These are phyloP conservation scores for Tympanuchus pallidicinctus DNA, from an alignment of 2,113 vertebrate genomes.

Conservation along the genomic window DNA sequence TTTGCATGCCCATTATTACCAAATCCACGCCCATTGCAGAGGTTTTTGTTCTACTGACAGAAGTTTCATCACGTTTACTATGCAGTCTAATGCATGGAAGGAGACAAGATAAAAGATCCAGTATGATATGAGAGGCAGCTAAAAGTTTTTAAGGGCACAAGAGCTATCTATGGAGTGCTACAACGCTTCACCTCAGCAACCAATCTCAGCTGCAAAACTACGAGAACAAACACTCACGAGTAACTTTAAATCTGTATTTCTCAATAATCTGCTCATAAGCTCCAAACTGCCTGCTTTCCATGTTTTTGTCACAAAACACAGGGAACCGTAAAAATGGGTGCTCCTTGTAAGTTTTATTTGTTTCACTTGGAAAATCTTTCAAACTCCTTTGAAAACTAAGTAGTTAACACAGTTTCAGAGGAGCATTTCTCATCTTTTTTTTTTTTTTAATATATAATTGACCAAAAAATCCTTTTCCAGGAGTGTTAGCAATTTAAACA, in stretches of 20 bases:
- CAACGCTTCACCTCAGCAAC: not conserved
- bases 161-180: no score
- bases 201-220: not conserved
- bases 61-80: not conserved
- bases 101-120: not conserved
- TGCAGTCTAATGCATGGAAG: not conserved
- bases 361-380: not conserved
- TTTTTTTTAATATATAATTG: not conserved
- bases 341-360: not conserved
- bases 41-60: not conserved
- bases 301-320: not conserved
- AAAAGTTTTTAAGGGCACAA: not conserved
- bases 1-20: not conserved
- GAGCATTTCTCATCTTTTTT: not conserved
- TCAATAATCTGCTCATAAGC: not conserved
- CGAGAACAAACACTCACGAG: not conserved
- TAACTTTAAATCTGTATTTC: not conserved
- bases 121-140: not conserved
- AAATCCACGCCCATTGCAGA: not conserved
- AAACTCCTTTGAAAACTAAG: not conserved
- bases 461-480: not conserved
- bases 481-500: not conserved
- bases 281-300: not conserved
- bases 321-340: not conserved
- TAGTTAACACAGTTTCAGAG: not conserved